A percentile compares a stretch with the other conserved stretches of the same genome.
Evolutionary conservation across 2,113 vertebrate species (phyloP).

Genomic region (Bambusicola thoracicus): DNA sequence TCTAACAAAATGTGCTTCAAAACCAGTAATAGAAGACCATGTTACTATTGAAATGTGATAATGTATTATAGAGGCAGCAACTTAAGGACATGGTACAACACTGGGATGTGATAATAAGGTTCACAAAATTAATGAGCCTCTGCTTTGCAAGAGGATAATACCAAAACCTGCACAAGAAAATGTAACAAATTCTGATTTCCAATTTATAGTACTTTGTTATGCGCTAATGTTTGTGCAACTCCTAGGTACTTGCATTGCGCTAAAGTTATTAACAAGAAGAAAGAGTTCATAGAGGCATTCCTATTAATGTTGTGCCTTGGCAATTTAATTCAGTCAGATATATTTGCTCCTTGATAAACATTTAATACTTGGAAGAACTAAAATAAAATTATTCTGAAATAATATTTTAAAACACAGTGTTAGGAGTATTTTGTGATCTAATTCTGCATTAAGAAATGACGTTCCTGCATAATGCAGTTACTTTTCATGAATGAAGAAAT

Average conservation of each 20-base stretch:
- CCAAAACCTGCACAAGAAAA: not conserved
- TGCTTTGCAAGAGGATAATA: not conserved
- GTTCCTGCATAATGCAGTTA: not conserved
- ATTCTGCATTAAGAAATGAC: not conserved
- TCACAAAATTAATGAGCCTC: not conserved
- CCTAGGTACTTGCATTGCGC: not conserved
- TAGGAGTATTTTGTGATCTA: not conserved
- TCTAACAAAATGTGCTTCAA: not conserved
- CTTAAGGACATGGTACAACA: rapidly evolving
- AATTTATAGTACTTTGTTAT: not conserved
- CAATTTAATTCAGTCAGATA: not conserved
- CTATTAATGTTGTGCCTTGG: not conserved
- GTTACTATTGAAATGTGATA: not conserved
- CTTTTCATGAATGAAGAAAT: not conserved
- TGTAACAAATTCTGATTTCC: not conserved
- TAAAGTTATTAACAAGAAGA: not conserved
- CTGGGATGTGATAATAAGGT: not conserved
- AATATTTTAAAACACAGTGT: not conserved
- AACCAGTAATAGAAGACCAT: not conserved
- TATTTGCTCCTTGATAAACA: not conserved
- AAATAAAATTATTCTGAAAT: not conserved
- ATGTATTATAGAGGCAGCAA: rapidly evolving
- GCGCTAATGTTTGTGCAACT: not conserved
- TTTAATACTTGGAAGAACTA: not conserved
- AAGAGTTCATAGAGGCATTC: not conserved